A percentile compares a stretch with the other conserved stretches of the same genome.
phyloP scores from a whole-genome alignment of 2,113 vertebrate genomes.

The Odocoileus virginianus region DNA sequence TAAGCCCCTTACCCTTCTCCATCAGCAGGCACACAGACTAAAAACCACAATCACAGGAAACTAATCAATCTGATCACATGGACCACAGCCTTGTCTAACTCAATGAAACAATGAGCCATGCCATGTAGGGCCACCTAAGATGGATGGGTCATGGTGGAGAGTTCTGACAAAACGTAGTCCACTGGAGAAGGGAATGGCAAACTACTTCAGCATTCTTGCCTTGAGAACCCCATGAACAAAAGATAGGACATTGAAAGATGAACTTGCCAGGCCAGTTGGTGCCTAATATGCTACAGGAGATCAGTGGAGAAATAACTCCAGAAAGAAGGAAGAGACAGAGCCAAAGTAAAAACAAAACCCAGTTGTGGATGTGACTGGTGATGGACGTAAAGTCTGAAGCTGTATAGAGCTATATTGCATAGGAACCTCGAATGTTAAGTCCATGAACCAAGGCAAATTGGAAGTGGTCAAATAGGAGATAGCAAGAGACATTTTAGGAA shows the following conservation, averaged over 20 bases:
- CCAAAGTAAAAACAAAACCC: neutral
- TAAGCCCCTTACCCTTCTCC: neutral
- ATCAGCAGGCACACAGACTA: neutral
- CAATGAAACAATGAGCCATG: neutral
- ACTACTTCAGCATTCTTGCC: neutral
- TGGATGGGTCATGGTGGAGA: neutral
- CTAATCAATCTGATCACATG: neutral
- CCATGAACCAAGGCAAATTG: neutral
- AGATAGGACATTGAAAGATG: neutral
- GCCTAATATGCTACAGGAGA: neutral
- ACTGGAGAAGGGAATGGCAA: neutral
- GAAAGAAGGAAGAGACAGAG: neutral
- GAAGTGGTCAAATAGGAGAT: neutral
- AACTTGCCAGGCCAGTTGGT: neutral
- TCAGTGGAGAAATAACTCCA: neutral
- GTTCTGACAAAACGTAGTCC: neutral
- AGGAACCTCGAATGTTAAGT: neutral
- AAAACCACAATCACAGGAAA: neutral
- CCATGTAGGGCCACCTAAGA: neutral
- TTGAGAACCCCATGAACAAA: neutral
- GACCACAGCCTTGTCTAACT: neutral
- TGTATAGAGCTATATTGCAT: neutral
- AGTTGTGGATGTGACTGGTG: neutral
- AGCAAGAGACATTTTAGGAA: neutral
- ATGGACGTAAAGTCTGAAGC: neutral